Evolutionary conservation across 2,797 vertebrate species (phyloP), one percentile per base, ranked within the genome.

Genomic region (Tapirus indicus): DNA sequence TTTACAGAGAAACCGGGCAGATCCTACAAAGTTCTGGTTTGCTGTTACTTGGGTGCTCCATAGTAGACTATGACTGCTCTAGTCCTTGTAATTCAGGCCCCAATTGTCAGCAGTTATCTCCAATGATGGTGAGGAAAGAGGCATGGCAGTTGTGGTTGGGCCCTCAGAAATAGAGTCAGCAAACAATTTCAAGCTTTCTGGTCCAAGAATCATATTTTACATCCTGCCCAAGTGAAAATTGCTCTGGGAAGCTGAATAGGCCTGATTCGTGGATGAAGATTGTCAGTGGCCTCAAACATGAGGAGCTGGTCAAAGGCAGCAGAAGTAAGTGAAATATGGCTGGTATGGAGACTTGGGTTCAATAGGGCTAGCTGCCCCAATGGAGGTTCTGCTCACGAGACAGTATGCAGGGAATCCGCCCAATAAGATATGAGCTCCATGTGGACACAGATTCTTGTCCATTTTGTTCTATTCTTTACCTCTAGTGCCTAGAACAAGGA

Each of bases 1-100:
- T 93, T 75, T 17, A n/a, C 77, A 77, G 69, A 91, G 69, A 83
- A 66, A 58, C 11, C 64, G 68, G 88, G 74, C 17, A 92, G 85
- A 62, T 66, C 10, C 10, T 71, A 18, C 17, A 10, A 66, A 64
- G 14, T 44, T 77, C 78, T 56, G 27, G 38, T 35, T 77, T 96
- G 10, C 68, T 75, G 23, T 87, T 80, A 47, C 7, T 29, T 89
- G 21, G 12, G 13, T 60, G 3, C 29, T 80, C 7, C 25, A 3
- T 49, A 23, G 52, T 10, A 29, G 52, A 69, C 38, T 29, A 2
- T 27, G 16, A 41, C 7, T 38, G 4, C 27, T 16, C 4, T 64
- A 25, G 41, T 41, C 7, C 41, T 77, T 5, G 1, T 69, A n/a
- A 85, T 89, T 89, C 27, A 52, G 27, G 17, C 25, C 29, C 2